Evolutionary conservation across 35 echinoderm and acorn worm genomes (phyloP), one percentile per base, ranked within the genome.

Genomic region (Chiridota heheva): DNA sequence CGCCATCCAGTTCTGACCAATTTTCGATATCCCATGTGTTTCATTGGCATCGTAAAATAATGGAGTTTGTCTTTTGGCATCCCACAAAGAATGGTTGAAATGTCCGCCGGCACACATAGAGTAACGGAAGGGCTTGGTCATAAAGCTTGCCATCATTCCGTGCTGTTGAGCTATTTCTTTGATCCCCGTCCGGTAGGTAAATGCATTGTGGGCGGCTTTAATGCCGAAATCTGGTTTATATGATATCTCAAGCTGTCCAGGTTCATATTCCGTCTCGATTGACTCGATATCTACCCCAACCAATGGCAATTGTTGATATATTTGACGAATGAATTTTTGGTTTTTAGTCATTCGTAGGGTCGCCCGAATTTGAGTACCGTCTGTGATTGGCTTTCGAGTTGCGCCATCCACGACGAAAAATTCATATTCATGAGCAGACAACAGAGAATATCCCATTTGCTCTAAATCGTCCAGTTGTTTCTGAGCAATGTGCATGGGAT

Each of bases 181-280:
- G 72, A 86, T 79, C 15, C 31, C 35, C 2, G n/a, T 86, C 59
- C 80, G 78, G 83, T 36, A 86, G 13, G 83, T 86, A 59, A 63
- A 67, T 25, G 71, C 72, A 42, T 86, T 86, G 33, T 86, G 72
- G 25, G 83, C 83, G 24, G 71, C 72, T 34, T 40, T 20, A 18
- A 86, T 80, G 2, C 83, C 83, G 38, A 79, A 86, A 8, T 47
- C 65, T 46, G 83, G 83, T 58, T 79, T 86, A 60, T 78, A 78
- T 10, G 53, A 8, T 29, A 86, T 86, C 72, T 77, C 83, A 26
- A 74, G 20, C 44, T 86, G 83, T 36, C 83, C 83, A 20, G 83
- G 83, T 6, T 30, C 70, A 53, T 60, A 65, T 51, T 86, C 72
- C 6, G 83, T 61, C 36, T 86, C 83, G 24, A 80, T 29, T 27